Evolutionary conservation across 2,797 vertebrate species (phyloP), one percentile per base, ranked within the genome.

Genomic region (Eleutherodactylus coqui): DNA sequence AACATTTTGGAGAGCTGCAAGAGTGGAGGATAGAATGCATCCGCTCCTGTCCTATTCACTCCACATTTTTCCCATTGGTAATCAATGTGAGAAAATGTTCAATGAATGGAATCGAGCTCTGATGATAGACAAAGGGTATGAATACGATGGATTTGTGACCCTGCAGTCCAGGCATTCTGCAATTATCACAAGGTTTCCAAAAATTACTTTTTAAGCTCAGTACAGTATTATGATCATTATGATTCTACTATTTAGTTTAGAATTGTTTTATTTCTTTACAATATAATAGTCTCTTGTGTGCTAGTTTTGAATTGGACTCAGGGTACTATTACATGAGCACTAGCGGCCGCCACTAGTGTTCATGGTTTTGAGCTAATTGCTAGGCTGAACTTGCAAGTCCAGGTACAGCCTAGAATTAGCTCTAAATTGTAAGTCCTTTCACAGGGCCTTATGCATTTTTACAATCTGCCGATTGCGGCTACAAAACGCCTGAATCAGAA

Each of bases 1-100:
- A 24, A n/a, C 78, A 38, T 55, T 62, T 24, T 27, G n/a, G 21
- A 47, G 38, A 17, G 27, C 16, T 64, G 17, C 19, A 36, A 5
- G 24, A 60, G 27, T 55, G 79, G 47, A 73, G 79, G 85, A 69
- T 62, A 73, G 72, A 75, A 69, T 70, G 69, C 85, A 70, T 82
- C 60, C 81, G 78, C 43, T 38, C 27, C 27, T 47, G 32, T 80
- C 21, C 84, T 86, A 70, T 86, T 86, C 85, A 86, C 34, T 4
- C 29, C 9, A n/a, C 53, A 86, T 55, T 45, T 77, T 82, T 86
- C 85, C 84, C 85, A 82, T 86, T 82, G 85, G 47, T 86, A 82
- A 86, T 77, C 79, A 77, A 69, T 86, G 85, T 86, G 79, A 82
- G 79, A 82, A 81, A 86, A 34, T 32, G 17, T 62, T 86, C 55